phyloP scores from a whole-genome alignment of 2,888 invertebrate genomes.

The Aleiodes alternator region DNA sequence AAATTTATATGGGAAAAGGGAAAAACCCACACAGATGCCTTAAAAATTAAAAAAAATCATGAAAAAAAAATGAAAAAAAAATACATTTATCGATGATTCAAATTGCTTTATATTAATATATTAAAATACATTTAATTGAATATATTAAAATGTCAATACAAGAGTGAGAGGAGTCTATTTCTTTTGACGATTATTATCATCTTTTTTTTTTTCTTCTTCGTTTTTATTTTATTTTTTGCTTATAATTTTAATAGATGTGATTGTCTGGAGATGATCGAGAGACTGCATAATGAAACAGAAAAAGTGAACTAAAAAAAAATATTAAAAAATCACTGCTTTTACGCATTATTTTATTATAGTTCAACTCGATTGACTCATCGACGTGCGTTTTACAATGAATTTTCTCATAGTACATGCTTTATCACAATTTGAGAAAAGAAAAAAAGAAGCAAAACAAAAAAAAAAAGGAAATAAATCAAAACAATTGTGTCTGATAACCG shows the following conservation, averaged over 20 bases:
- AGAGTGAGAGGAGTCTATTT: conserved; percentile 57
- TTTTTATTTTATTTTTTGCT: conserved; percentile 44
- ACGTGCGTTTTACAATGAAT: not conserved
- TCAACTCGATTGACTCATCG: conserved; percentile 22
- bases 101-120: conserved; percentile 62
- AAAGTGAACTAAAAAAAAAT: not conserved
- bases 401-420: conserved; percentile 14
- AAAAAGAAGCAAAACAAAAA: not conserved
- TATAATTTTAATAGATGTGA: conserved; percentile 53
- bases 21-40: conserved; percentile 54
- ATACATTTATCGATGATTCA: conserved; percentile 54
- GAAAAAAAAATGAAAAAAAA: conserved; percentile 30
- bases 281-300: not conserved
- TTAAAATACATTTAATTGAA: conserved; percentile 51
- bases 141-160: conserved; percentile 54
- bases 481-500: conserved; percentile 6
- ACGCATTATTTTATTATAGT: not conserved
- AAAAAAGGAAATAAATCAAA: conserved; percentile 8
- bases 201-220: conserved; percentile 65
- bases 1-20: conserved; percentile 30
- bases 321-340: conserved; percentile 5
- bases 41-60: conserved; percentile 41
- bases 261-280: conserved; percentile 22
- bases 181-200: conserved; percentile 59
- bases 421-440: not conserved